Conservation (phyloP, 2,113 vertebrate species). For the Peucedramus taeniatus region DNA sequence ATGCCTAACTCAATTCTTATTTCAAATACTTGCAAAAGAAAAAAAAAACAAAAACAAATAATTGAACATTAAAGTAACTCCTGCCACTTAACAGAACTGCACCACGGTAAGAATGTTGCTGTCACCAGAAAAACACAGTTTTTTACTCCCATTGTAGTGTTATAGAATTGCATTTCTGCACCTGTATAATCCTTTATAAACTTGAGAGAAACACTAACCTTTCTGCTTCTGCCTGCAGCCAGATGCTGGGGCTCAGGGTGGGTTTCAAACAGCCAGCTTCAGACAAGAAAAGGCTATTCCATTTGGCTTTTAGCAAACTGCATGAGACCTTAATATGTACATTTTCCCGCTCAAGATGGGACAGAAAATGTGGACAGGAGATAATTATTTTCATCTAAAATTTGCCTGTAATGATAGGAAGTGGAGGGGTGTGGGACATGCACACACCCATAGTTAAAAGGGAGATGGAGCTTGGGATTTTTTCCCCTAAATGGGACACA, state of each 20-base stretch:
- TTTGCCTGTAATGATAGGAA: neutral
- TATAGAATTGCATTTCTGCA: neutral
- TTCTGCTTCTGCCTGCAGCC: neutral
- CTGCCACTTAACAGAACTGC: neutral
- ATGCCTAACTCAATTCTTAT: neutral
- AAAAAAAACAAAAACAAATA: neutral
- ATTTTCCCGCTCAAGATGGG: neutral
- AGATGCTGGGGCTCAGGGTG: neutral
- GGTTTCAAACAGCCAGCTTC: neutral
- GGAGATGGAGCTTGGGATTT: neutral
- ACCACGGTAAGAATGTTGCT: neutral
- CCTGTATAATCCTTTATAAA: fast-evolving
- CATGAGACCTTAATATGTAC: neutral
- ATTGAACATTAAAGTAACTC: neutral
- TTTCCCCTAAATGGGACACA: neutral
- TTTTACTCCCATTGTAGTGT: fast-evolving
- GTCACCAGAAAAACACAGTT: neutral
- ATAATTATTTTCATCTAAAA: neutral
- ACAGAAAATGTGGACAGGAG: neutral
- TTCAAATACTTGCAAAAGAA: neutral
- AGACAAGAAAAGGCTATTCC: neutral
- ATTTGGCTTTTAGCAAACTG: neutral
- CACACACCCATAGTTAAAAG: neutral
- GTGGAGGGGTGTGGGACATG: neutral
- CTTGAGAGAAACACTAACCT: neutral